Evolutionary conservation across 1,140 invertebrate species (phyloP).

Genomic region (Lanistes nyassanus): DNA sequence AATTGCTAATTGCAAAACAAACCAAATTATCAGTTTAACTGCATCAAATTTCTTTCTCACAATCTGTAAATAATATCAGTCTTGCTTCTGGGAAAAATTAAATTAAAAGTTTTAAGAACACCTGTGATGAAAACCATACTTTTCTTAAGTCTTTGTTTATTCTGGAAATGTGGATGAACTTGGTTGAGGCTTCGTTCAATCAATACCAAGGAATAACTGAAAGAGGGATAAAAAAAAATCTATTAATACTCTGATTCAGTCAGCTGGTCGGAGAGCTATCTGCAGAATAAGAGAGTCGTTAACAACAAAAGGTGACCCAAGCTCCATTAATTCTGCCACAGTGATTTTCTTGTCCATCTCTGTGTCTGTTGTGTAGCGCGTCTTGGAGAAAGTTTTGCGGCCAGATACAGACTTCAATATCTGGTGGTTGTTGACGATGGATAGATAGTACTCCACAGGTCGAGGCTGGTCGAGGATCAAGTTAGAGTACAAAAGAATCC

Average conservation of each 20-base stretch:
- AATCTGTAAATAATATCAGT: too few species aligned
- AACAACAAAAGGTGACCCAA: constrained; percentile 53
- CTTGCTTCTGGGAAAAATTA: too few species aligned
- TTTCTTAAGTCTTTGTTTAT: too few species aligned
- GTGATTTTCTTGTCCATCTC: constrained; percentile 62
- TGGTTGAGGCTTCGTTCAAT: neutral
- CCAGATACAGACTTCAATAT: constrained; percentile 64
- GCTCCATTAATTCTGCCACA: constrained; percentile 50
- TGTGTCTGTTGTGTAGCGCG: constrained; percentile 61
- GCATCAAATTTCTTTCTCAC: too few species aligned
- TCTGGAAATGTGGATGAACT: too few species aligned
- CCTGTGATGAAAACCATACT: too few species aligned
- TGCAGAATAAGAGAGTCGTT: constrained; percentile 56
- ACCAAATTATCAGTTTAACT: too few species aligned
- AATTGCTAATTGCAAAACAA: too few species aligned
- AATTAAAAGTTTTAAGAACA: too few species aligned
- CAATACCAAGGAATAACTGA: neutral
- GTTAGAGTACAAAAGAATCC: constrained; percentile 62
- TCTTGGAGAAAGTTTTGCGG: constrained; percentile 68
- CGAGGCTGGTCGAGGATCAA: constrained; percentile 66
- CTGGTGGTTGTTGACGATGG: constrained; percentile 63
- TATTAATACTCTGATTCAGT: constrained; percentile 27
- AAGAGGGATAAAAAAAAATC: neutral
- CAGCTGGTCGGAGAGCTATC: constrained; percentile 57
- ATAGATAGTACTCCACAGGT: constrained; percentile 66